Evolutionary conservation across 2,888 invertebrate species (phyloP).

Genomic region (Lucinisca nassula): DNA sequence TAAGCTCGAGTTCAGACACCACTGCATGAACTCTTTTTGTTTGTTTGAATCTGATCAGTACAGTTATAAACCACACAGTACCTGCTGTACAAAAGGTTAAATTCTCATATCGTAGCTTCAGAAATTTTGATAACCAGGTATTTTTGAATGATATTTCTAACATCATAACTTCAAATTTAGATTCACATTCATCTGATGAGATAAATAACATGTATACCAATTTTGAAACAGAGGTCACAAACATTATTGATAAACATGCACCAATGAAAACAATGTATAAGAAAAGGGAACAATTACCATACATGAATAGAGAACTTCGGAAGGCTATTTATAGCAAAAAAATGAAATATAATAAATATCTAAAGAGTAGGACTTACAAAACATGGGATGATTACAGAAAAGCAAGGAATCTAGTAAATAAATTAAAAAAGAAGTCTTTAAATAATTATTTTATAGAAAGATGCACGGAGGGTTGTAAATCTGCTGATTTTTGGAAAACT

Average conservation of each 20-base stretch:
- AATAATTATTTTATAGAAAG: slow-evolving; percentile 44
- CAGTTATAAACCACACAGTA: slow-evolving; percentile 13
- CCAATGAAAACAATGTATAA: slow-evolving; percentile 30
- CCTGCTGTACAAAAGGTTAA: slow-evolving; percentile 27
- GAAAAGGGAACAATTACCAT: slow-evolving; percentile 9
- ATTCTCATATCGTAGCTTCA: slow-evolving; percentile 25
- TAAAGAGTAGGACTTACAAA: slow-evolving; percentile 18
- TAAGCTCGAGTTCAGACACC: no score
- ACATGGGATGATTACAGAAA: slow-evolving; percentile 34
- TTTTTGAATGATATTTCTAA: not conserved
- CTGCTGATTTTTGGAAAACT: slow-evolving; percentile 18
- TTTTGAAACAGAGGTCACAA: not conserved
- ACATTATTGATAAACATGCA: slow-evolving; percentile 37
- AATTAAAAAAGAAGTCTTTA: slow-evolving; percentile 25
- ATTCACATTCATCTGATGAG: not conserved
- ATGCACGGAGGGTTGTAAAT: slow-evolving; percentile 32
- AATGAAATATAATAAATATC: slow-evolving; percentile 27
- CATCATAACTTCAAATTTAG: no score
- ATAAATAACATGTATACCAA: not conserved
- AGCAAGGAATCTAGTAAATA: slow-evolving; percentile 35
- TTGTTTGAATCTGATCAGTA: slow-evolving; percentile 38
- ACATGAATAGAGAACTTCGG: slow-evolving; percentile 35
- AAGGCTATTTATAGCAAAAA: slow-evolving; percentile 43
- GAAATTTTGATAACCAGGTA: slow-evolving; percentile 3
- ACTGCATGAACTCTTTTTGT: no score